Evolutionary conservation across 2,797 vertebrate species (phyloP).

Genomic region (Ibycter americanus): DNA sequence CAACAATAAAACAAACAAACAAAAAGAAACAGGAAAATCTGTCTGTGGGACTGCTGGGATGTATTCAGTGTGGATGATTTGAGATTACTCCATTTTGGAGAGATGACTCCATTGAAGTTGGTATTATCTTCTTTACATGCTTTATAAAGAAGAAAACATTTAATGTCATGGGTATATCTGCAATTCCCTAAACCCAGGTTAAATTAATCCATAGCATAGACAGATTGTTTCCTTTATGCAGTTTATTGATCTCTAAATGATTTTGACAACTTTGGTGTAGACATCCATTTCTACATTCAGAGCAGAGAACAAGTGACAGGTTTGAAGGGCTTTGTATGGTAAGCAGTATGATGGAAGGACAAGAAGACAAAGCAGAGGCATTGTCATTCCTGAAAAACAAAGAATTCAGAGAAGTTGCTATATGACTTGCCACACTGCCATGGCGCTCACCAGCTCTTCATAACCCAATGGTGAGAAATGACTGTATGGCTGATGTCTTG

Average conservation of each 20-base stretch:
- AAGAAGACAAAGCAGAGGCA: background rate
- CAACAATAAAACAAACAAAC: background rate
- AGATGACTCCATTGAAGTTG: background rate
- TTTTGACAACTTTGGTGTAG: background rate
- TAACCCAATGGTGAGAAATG: background rate
- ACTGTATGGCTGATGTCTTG: background rate
- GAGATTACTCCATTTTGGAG: background rate
- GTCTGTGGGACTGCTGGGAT: background rate
- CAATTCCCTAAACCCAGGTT: background rate
- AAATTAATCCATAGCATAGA: background rate
- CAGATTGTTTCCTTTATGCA: background rate
- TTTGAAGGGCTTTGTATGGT: background rate
- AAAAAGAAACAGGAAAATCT: background rate
- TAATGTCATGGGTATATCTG: background rate
- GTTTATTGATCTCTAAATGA: background rate
- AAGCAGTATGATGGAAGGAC: background rate
- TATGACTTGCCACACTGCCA: background rate
- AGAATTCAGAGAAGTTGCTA: background rate
- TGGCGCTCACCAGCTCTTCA: background rate
- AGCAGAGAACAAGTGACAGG: background rate
- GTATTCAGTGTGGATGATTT: background rate
- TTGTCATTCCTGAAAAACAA: background rate
- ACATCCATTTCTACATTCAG: background rate
- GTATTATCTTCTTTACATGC: background rate
- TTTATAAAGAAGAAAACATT: background rate